Base-by-base conservation (phyloP, 2,797 vertebrate species). In the Emys orbicularis region DNA sequence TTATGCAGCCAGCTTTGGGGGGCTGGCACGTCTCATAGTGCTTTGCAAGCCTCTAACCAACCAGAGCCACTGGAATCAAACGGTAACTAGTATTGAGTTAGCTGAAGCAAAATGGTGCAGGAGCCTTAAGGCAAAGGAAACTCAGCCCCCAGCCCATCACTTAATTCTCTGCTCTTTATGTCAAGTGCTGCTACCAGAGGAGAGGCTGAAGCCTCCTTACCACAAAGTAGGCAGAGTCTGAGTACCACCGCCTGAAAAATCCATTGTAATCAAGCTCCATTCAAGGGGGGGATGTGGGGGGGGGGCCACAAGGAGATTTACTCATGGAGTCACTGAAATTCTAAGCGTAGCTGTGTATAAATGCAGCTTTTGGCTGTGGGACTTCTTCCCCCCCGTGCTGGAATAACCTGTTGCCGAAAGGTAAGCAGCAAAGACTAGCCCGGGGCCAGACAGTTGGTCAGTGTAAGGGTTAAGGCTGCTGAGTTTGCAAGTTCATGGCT, bases 401-500 rank as follows among this genome's bases (percentile, higher is more conserved):
- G 81, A 88, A 53, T 86, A 79, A 86, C 68, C 53, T 91, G 86
- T 91, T 53, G 68, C 1, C 68, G 37, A 5, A 83, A 4, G 4
- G 65, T 59, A 8, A 53, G 54, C 83, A 6, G 12, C 72, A 21
- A 3, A 11, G 47, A 76, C 50, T 52, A 84, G 16, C n/a, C 25
- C 37, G 68, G 82, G 57, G 68, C 3, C 21, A 68, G 81, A 68
- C 52, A 90, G 68, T 11, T 37, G n/a, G 10, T 41, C 19, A 41
- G 54, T 89, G 54, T 34, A 41, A 4, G 44, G 52, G 74, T 12
- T 59, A 93, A 90, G 53, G 31, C 16, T 81, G 79, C 72, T 96
- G 81, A 90, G 76, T 37, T 41, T 85, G 68, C 61, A 91, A 81
- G 53, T 27, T 88, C 54, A 77, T 65, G 5, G 31, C 90, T 96